Evolutionary conservation across 2,888 invertebrate species (phyloP).

Genomic region (Acrobasis repandana): DNA sequence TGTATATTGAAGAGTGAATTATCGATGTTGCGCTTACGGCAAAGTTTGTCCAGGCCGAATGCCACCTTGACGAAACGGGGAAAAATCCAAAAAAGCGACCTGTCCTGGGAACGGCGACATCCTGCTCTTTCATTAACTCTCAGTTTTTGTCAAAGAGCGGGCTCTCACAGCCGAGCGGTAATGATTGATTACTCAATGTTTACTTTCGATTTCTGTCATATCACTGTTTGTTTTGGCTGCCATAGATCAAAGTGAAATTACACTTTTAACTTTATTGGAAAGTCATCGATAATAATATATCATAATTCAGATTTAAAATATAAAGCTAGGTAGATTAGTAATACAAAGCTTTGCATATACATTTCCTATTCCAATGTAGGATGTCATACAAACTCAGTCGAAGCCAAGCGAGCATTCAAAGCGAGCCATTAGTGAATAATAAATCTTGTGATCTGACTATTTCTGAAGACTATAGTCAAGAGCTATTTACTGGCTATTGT

Average conservation of each 20-base stretch:
- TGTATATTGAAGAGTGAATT: constrained; percentile 73
- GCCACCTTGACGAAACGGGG: constrained; percentile 58
- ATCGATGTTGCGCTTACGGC: constrained; percentile 72
- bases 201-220: constrained; percentile 65
- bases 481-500: constrained; percentile 72
- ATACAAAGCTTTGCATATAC: not conserved
- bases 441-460: constrained; percentile 36
- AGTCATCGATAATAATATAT: not conserved
- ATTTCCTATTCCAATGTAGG: not conserved
- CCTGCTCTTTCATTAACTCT: constrained; percentile 68
- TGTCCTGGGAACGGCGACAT: constrained; percentile 62
- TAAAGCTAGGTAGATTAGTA: too few species aligned
- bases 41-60: constrained; percentile 65
- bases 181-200: constrained; percentile 75
- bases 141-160: constrained; percentile 54
- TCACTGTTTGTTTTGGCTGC: constrained; percentile 60
- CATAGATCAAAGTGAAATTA: constrained; percentile 27
- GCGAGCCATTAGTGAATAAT: constrained; percentile 29
- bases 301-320: too few species aligned
- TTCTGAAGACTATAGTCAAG: constrained; percentile 38
- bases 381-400: not conserved
- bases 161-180: constrained; percentile 62
- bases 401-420: not conserved
- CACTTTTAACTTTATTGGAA: not conserved
- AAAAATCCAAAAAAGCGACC: constrained; percentile 51